Conservation (phyloP, 2,113 vertebrate genomes). For the Archocentrus centrarchus region DNA sequence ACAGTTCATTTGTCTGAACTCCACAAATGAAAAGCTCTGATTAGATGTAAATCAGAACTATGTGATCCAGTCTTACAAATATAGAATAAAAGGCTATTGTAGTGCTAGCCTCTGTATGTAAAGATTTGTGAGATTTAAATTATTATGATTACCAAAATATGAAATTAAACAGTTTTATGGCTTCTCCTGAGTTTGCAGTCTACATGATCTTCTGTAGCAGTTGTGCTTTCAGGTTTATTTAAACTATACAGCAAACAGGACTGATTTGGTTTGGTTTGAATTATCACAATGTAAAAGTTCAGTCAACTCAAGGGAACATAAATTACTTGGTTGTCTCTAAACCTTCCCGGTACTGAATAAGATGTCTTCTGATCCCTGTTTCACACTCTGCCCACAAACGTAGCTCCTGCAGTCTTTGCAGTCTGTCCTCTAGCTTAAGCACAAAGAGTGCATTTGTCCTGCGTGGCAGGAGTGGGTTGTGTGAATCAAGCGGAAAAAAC, state of each 20-base stretch:
- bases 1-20: neutral
- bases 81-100: neutral
- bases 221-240: neutral
- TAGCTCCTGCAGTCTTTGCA: neutral
- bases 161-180: neutral
- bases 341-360: neutral
- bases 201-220: neutral
- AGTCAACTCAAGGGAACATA: neutral
- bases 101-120: neutral
- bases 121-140: neutral
- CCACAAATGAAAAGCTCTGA: neutral
- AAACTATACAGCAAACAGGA: neutral
- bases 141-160: neutral
- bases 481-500: neutral
- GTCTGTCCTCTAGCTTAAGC: neutral
- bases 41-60: neutral
- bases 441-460: slow-evolving; percentile 1
- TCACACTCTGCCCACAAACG: slow-evolving; percentile 7
- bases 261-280: neutral
- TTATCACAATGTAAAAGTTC: neutral
- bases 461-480: neutral
- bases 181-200: neutral
- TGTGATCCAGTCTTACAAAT: neutral
- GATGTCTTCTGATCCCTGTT: neutral
- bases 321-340: neutral